These are phyloP conservation scores for Cotesia chilonis DNA, from an alignment of 1,140 invertebrate genomes.

Conservation along the genomic window DNA sequence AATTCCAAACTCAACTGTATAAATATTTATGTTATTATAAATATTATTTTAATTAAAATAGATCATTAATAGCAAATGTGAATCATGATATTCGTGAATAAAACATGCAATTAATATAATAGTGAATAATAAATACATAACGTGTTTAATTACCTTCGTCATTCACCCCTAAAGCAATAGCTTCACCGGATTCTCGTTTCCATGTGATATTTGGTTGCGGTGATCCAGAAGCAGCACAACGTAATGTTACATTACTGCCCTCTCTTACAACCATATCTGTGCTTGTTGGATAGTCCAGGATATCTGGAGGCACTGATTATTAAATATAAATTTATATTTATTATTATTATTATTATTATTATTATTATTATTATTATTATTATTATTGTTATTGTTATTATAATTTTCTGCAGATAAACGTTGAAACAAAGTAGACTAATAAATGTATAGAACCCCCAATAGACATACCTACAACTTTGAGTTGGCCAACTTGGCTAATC, in stretches of 20 bases:
- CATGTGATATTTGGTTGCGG: constrained; percentile 83
- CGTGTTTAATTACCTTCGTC: constrained; percentile 67
- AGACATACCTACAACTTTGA: constrained; percentile 85
- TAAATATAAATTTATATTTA: constrained; percentile 12
- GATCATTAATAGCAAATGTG: not conserved
- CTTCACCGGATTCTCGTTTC: constrained; percentile 80
- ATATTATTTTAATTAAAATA: no score
- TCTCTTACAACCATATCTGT: constrained; percentile 88
- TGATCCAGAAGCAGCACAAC: constrained; percentile 82
- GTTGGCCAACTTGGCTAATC: constrained; percentile 87
- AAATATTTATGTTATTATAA: no score
- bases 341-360: not conserved
- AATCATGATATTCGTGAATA: not conserved
- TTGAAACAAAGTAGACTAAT: no score
- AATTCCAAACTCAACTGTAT: no score
- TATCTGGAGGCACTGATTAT: constrained; percentile 84
- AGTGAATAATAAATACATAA: constrained; percentile 1
- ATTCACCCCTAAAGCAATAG: constrained; percentile 69
- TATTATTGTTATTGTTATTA: constrained; percentile 9
- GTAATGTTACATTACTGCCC: constrained; percentile 83
- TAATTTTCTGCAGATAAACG: not conserved
- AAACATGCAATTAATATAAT: not conserved
- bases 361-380: not conserved
- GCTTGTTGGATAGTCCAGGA: constrained; percentile 84
- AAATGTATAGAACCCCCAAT: not conserved